Percentiles rank a stretch among this genome's conserved stretches.
Evolutionary conservation across 2,113 vertebrate species (phyloP).

Genomic region (Nothobranchius kuhntae): DNA sequence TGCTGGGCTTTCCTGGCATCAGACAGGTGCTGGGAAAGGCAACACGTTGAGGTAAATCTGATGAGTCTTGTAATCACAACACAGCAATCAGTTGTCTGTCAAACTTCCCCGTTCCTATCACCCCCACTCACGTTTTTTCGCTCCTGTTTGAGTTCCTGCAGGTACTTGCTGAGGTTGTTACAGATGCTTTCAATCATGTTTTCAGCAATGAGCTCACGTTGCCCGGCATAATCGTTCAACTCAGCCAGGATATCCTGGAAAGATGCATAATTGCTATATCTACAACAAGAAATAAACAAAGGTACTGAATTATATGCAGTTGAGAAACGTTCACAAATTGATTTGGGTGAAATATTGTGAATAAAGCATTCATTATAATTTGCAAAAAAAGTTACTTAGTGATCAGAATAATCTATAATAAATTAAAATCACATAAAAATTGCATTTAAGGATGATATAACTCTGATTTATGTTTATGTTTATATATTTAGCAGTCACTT

Average conservation of each 20-base stretch:
- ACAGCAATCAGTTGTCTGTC: background rate
- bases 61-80: background rate
- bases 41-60: constrained; percentile 13
- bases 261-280: constrained; percentile 80
- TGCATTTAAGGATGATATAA: background rate
- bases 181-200: constrained; percentile 74
- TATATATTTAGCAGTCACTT: too few species aligned
- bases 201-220: constrained; percentile 75
- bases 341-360: background rate
- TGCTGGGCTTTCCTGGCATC: constrained; percentile 87
- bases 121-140: constrained; percentile 72
- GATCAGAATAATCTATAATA: background rate
- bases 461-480: too few species aligned
- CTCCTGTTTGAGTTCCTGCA: constrained; percentile 74
- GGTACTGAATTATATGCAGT: too few species aligned
- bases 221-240: constrained; percentile 75
- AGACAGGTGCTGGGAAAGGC: constrained; percentile 75
- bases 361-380: background rate
- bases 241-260: constrained; percentile 77
- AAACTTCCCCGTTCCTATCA: background rate
- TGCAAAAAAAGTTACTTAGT: background rate
- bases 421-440: background rate
- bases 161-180: constrained; percentile 70
- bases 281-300: constrained; percentile 39
- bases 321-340: background rate